Percentiles rank a stretch among this genome's conserved stretches.
Evolutionary conservation across 1,140 invertebrate species (phyloP).

Genomic region (Monomorium pharaonis): DNA sequence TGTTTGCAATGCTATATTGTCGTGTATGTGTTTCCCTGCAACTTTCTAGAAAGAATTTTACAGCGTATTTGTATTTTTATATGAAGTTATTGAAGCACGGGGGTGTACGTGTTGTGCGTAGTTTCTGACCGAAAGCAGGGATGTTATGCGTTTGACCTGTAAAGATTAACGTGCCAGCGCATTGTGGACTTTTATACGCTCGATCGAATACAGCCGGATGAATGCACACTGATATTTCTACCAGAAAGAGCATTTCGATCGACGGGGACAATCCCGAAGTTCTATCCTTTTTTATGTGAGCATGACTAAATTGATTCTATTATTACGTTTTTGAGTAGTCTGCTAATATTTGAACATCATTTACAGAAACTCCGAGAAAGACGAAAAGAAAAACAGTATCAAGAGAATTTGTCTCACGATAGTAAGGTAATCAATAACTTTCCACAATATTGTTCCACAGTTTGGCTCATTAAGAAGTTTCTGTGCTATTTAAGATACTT

Average conservation of each 20-base stretch:
- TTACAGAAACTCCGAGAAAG: neutral
- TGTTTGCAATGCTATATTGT: constrained; percentile 21
- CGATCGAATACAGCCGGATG: constrained; percentile 5
- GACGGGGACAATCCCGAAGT: neutral
- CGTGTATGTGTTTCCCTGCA: neutral
- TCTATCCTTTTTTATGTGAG: neutral
- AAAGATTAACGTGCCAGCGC: constrained; percentile 59
- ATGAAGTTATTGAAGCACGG: constrained; percentile 50
- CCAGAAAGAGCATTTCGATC: constrained; percentile 30
- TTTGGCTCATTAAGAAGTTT: neutral
- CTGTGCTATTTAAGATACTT: neutral
- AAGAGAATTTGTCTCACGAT: neutral
- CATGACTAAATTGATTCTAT: neutral
- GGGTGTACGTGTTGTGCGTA: constrained; percentile 4
- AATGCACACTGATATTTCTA: constrained; percentile 41
- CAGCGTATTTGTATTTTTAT: constrained; percentile 42
- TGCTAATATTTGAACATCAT: constrained; percentile 14
- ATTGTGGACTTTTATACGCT: constrained; percentile 48
- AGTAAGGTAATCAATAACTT: neutral
- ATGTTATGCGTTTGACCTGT: constrained; percentile 39
- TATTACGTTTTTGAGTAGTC: neutral
- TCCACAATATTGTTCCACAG: neutral
- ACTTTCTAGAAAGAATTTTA: constrained; percentile 53
- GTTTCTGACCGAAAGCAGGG: constrained; percentile 25
- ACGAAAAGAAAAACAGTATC: neutral